These are phyloP conservation scores for Barbus barbus DNA, from an alignment of 2,113 vertebrate genomes.

Conservation along the genomic window DNA sequence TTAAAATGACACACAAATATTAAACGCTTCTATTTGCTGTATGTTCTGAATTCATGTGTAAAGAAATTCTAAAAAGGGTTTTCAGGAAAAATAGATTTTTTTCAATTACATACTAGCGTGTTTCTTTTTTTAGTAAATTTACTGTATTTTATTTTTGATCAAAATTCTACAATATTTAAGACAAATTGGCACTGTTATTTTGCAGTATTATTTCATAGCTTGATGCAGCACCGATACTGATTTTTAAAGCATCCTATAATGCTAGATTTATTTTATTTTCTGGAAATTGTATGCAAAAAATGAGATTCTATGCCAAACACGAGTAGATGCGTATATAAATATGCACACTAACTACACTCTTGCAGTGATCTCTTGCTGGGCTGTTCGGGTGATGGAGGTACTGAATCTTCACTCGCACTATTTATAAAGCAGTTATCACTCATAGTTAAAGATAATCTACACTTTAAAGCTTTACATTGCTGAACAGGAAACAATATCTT, in stretches of 20 bases:
- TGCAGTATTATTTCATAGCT: background rate
- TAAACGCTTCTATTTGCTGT: background rate
- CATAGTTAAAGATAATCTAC: constrained; percentile 26
- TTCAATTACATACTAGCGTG: too few species aligned
- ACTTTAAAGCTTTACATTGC: constrained; percentile 19
- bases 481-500: background rate
- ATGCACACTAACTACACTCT: background rate
- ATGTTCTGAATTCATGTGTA: too few species aligned
- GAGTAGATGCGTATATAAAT: background rate
- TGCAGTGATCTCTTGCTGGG: background rate
- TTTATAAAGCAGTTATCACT: background rate
- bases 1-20: background rate
- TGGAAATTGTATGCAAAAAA: background rate
- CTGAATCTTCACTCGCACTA: background rate
- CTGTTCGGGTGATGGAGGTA: background rate
- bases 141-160: background rate
- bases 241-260: background rate
- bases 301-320: background rate
- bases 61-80: background rate
- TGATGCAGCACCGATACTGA: background rate
- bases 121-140: background rate
- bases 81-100: background rate
- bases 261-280: background rate
- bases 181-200: background rate
- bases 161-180: background rate